Evolutionary conservation across 2,797 vertebrate genomes (phyloP).

Genomic region (Leptatherina wallacei): DNA sequence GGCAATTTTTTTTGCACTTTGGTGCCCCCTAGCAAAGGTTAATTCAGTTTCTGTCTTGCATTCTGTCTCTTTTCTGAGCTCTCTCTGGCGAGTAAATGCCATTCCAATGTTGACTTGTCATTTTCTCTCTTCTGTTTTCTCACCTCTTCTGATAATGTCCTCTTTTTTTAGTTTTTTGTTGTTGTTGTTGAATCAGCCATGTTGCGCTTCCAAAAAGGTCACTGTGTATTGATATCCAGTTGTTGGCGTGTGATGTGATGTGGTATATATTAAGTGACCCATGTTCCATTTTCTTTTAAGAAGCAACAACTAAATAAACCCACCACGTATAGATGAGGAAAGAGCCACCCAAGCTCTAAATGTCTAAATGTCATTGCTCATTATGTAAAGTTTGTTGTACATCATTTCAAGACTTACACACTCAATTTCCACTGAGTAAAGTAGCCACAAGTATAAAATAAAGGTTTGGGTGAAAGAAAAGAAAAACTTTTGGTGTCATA

Average conservation of each 20-base stretch:
- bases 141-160: neutral
- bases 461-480: neutral
- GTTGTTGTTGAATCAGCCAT: no score
- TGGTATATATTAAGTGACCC: neutral
- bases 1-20: no score
- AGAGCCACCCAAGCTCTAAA: neutral
- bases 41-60: no score
- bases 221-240: no score
- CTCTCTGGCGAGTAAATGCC: no score
- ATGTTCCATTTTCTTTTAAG: neutral
- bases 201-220: no score
- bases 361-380: neutral
- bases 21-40: no score
- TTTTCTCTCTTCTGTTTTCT: neutral
- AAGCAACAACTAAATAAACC: neutral
- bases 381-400: neutral
- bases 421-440: neutral
- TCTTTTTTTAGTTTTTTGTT: no score
- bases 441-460: neutral
- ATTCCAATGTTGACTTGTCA: neutral
- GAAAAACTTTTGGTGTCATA: no score
- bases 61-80: neutral
- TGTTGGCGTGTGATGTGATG: no score
- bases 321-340: neutral
- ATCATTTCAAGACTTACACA: neutral